Percentiles rank a stretch among this genome's conserved stretches.
These are phyloP conservation scores for Chelonoidis abingdonii DNA, from an alignment of 2,113 vertebrate genomes.

Conservation along the genomic window DNA sequence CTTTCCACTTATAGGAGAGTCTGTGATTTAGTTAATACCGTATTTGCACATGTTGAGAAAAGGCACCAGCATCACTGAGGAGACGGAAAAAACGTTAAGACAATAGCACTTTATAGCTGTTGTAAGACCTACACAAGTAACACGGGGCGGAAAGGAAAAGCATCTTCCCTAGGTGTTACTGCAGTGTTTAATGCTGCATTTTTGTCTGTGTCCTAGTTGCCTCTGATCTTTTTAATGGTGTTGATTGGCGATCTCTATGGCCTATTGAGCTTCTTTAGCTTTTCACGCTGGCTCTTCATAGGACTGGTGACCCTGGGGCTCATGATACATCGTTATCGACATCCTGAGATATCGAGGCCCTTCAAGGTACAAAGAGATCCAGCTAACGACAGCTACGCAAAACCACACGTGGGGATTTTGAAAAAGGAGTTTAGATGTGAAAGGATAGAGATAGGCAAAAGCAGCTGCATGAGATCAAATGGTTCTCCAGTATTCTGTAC, in stretches of 20 bases:
- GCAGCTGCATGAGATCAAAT: not conserved
- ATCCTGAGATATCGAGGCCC: conserved; percentile 70
- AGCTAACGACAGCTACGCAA: not conserved
- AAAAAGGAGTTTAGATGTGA: not conserved
- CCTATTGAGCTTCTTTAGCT: conserved; percentile 84
- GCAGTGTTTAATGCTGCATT: fast-evolving
- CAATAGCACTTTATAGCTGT: not conserved
- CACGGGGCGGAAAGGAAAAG: not conserved
- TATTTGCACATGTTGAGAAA: not conserved
- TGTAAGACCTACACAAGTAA: not conserved
- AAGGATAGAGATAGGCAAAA: not conserved
- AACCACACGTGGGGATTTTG: not conserved
- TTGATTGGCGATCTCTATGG: conserved; percentile 77
- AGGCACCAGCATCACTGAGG: not conserved
- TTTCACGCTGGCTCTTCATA: conserved; percentile 80
- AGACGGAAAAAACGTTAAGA: not conserved
- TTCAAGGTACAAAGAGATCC: conserved; percentile 74
- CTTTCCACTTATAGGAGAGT: not conserved
- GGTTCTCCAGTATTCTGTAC: not conserved
- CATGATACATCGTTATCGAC: conserved; percentile 75
- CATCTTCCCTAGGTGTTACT: not conserved
- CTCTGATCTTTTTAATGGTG: conserved; percentile 65
- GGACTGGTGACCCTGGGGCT: conserved; percentile 75
- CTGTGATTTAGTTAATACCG: not conserved
- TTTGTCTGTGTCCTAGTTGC: conserved; percentile 55